Evolutionary conservation across 2,888 invertebrate species (phyloP).

Genomic region (Metalampra italica): DNA sequence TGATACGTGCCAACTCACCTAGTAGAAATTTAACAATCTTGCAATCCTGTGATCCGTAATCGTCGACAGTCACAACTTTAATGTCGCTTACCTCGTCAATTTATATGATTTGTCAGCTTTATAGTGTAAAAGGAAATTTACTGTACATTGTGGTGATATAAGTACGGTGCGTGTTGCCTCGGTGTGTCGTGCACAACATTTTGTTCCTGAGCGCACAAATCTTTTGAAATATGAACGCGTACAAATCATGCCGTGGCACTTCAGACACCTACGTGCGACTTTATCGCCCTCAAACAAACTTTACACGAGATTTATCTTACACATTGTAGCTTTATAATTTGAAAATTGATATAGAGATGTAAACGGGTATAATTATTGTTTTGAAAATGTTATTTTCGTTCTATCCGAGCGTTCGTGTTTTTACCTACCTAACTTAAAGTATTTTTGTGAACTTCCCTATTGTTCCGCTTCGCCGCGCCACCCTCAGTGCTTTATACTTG

Average conservation of each 20-base stretch:
- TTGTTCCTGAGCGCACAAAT: conserved; percentile 12
- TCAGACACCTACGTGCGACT: conserved; percentile 17
- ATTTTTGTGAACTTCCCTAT: conserved; percentile 5
- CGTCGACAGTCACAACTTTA: too few species aligned
- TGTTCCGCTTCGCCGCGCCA: conserved; percentile 15
- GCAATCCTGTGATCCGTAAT: too few species aligned
- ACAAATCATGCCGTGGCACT: conserved; percentile 23
- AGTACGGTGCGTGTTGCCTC: background rate
- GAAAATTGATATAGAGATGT: too few species aligned
- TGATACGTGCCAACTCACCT: too few species aligned
- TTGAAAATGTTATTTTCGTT: too few species aligned
- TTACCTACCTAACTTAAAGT: background rate
- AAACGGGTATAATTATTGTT: too few species aligned
- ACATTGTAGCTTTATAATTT: too few species aligned
- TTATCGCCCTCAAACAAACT: background rate
- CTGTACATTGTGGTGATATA: conserved; percentile 14
- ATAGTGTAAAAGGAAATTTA: conserved; percentile 9
- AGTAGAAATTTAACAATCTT: background rate
- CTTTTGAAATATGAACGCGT: conserved; percentile 19
- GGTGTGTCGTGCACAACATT: conserved; percentile 11
- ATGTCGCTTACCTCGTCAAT: too few species aligned
- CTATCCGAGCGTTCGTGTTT: background rate
- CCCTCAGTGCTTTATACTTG: conserved; percentile 3
- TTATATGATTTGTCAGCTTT: background rate
- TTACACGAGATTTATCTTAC: too few species aligned